Base-by-base conservation (phyloP, 2,888 invertebrate genomes). In the Amphimallon solstitiale region DNA sequence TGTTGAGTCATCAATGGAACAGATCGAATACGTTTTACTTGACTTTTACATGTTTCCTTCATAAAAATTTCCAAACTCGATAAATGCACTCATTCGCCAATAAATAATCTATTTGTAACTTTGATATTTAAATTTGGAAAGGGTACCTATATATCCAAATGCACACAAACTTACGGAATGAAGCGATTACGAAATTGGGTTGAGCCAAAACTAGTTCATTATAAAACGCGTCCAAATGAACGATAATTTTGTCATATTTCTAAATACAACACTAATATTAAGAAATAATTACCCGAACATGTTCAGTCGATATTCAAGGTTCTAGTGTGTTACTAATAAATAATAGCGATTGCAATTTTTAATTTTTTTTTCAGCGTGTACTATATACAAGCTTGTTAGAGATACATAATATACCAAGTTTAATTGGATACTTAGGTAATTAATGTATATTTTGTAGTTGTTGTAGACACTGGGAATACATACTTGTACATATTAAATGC, bases 181-280 rank as follows among this genome's bases (percentile, higher is more conserved):
- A 9, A 14, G 17, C 6, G 12, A 12, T 49, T 4, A 49, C 14
- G 48, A 49, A 49, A 49, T 14, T 49, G 12, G 48, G 48, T 23
- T 49, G 14, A 14, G 48, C 10, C n/a, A 14, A 23, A 49, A 49
- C 48, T 14, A 49, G 48, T 49, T 49, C 48, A 23, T 14, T 23
- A 2, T 49, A 49, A 43, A 49, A 12, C 6, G 29, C 7, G 12
- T 49, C 12, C 48, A 17, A 49, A n/a, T n/a, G n/a, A 48, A 23
- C 5, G 12, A 19, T 14, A 23, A 49, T 49, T 49, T 23, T 49
- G 48, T 14, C 14, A 12, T 29, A 29, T 29, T 49, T 49, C 48
- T 6, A 49, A 49, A 49, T 49, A 29, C 12, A 49, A 49, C 4
- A 23, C 14, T 49, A 29, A 7, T 29, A 23, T 49, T 49, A 14